These are phyloP conservation scores for Periophthalmus magnuspinnatus DNA, from an alignment of 2,797 vertebrate species.

Conservation along the genomic window DNA sequence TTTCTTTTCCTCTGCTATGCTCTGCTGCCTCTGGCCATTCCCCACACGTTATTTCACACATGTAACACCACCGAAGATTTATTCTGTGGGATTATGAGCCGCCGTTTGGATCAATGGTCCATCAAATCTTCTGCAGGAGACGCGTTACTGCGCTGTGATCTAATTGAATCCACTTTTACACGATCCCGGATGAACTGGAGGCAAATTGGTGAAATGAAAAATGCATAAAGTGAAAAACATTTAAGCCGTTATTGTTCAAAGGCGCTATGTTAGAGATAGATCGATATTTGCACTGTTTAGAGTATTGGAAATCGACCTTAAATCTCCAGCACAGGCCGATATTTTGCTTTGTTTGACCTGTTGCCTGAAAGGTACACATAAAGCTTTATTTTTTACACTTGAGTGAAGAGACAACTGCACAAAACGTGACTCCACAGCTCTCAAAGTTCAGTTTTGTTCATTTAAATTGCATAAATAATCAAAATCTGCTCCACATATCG, in stretches of 20 bases:
- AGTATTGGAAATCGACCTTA: too few species aligned
- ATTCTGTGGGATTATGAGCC: background rate
- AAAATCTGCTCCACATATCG: too few species aligned
- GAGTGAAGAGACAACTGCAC: too few species aligned
- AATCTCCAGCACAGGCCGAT: too few species aligned
- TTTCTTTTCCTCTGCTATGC: constrained; percentile 42
- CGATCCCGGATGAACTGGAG: background rate
- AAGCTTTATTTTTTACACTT: too few species aligned
- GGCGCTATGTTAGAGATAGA: too few species aligned
- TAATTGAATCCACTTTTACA: background rate
- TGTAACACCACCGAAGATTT: constrained; percentile 3
- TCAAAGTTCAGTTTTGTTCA: too few species aligned
- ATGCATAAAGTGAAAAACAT: background rate
- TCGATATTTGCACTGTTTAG: too few species aligned
- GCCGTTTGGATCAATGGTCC: background rate
- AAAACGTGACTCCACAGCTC: too few species aligned
- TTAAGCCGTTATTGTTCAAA: background rate
- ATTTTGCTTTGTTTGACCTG: too few species aligned
- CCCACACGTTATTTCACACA: constrained; percentile 13
- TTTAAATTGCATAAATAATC: too few species aligned
- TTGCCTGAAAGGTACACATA: too few species aligned
- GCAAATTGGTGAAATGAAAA: background rate
- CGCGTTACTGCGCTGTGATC: background rate
- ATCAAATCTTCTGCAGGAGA: background rate
- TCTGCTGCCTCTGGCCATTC: constrained; percentile 34